Evolutionary conservation across 2,113 vertebrate genomes (phyloP), one percentile per base, ranked within the genome.

Genomic region (Pedetes capensis): DNA sequence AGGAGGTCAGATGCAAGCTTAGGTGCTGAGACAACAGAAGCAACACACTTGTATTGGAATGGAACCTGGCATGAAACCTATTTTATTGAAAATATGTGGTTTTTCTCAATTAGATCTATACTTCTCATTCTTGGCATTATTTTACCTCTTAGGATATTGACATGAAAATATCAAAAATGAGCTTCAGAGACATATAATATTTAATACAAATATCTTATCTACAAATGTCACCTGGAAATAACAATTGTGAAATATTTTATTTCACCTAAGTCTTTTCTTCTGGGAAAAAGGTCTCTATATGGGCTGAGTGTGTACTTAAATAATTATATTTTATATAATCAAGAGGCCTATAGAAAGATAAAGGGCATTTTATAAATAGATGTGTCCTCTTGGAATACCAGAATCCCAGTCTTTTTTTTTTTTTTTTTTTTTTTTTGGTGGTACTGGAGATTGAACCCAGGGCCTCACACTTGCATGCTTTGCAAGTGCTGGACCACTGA

Each of bases 201-300:
- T 57, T 57, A 74, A 82, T 13, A 39, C 18, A 86, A 87, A 14
- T 78, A 79, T 76, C 20, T 87, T 89, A 34, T 74, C 25, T 80
- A 81, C 8, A 85, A 93, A 85, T 72, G 27, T 61, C 55, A 79
- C 61, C 79, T 96, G 68, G 34, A 25, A 96, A 86, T 71, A 68
- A 75, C 20, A 88, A 90, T 29, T 69, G 18, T 64, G 29, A 82
- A 80, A 57, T 69, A 39, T 75, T 88, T 95, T 57, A 93, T 83
- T 91, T 94, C 6, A 78, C 49, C n/a, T 44, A 64, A 86, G 13
- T 10, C 22, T 75, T 93, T 97, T 93, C 53, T 89, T 88, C n/a
- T 42, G 17, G 16, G 1, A 74, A 86, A 82, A 84, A n/a, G 39
- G 14, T 12, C 42, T 80, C 47, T 53, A 47, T 37, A 18, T 85